Base-by-base conservation (phyloP, 2,888 invertebrate species). In the Panopea generosa region DNA sequence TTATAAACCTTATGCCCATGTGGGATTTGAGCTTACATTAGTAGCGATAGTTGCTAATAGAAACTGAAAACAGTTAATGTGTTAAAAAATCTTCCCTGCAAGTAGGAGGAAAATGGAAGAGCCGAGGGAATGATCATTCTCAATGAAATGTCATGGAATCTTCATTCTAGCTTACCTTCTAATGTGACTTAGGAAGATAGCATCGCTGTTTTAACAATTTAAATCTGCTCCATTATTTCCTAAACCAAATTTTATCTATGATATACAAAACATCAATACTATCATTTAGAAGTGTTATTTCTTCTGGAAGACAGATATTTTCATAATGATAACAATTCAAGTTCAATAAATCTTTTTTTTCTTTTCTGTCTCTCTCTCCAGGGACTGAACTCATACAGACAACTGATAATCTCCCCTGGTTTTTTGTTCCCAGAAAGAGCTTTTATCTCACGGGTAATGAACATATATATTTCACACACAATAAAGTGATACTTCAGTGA, bases 241-340 rank as follows among this genome's bases (percentile, higher is more conserved):
- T 29, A 38, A 47, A 57, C 50, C 57, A 14, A 27, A 26, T 50
- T 49, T 59, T 52, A 59, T 62, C 57, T 33, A 33, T 11, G 33
- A 11, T 11, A 11, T 7, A 7, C 4, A 7, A 33, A 67, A 57
- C 60, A 61, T 73, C 73, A 73, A 73, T 73, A 73, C 45, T 50
- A 73, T 67, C 56, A 73, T 55, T 62, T 61, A 61, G 73, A 60
- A 45, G 61, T 53, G 67, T 43, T 29, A 67, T 60, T 49, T 38
- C 61, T 60, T 61, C 59, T 61, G 56, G 47, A 61, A 62, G 45
- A 26, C 24, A 14, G 49, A 61, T 62, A 56, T 62, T 40, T 67
- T 73, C 66, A 40, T 40, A 40, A 55, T 47, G 40, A 56, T 38
- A 38, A 27, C 59, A 57, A 53, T 57, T 50, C 49, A 55, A 53